Evolutionary conservation across 2,113 vertebrate genomes (phyloP), one percentile per base, ranked within the genome.

Genomic region (Saimiri boliviensis): DNA sequence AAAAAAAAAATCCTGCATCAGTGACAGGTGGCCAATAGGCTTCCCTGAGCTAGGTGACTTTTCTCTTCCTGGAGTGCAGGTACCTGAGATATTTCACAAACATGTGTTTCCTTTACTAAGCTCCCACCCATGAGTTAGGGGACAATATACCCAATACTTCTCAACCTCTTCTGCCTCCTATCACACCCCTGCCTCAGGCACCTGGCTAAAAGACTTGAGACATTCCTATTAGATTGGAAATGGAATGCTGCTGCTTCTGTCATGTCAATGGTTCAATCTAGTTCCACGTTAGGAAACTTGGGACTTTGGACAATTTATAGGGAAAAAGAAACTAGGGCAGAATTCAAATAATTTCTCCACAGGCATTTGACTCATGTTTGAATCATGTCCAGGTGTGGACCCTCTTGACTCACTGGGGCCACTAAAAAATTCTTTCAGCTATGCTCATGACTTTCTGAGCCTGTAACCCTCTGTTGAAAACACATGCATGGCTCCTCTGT

Each of bases 361-460:
- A n/a, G 45, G 42, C 27, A 21, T 88, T 92, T 85, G 79, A 82
- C 80, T 96, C 13, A 4, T 63, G 12, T 89, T 92, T 58, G 88
- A 95, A 89, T 80, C 12, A 19, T 32, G 47, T 56, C 73, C 68
- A 83, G 32, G 3, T 60, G 16, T 86, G 32, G 35, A 71, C 19
- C 20, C 35, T 86, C 77, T 73, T 47, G 13, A 32, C 35, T 68
- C 49, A 66, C 2, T 45, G 81, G 82, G 25, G 47, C 25, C 56
- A 54, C 35, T 73, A 32, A 94, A 93, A 40, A 77, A 49, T 60
- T 66, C 40, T 56, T 74, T 82, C 37, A 86, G 60, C 73, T 80
- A 49, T 10, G 47, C 13, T 60, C 6, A 14, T 32, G 77, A 81
- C 73, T 86, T 94, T 89, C 52, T 58, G 42, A 73, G 45, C 37